A percentile compares a stretch with the other conserved stretches of the same genome.
Evolutionary conservation across 2,113 vertebrate genomes (phyloP).

Genomic region (Oreochromis aureus): DNA sequence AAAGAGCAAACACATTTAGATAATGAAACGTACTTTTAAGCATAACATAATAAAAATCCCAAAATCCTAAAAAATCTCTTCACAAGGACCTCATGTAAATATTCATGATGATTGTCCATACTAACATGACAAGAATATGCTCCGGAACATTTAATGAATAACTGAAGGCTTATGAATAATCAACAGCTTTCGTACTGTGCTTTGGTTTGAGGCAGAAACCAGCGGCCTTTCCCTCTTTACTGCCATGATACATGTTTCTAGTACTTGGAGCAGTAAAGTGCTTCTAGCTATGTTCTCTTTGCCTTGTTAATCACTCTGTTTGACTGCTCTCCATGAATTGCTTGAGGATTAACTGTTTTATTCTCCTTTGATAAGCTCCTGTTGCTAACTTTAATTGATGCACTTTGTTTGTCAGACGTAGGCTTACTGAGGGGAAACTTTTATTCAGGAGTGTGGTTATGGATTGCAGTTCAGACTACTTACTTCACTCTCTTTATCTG

Average conservation of each 20-base stretch:
- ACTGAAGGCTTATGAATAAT: constrained; percentile 58
- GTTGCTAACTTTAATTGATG: constrained; percentile 34
- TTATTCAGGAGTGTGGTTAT: constrained; percentile 11
- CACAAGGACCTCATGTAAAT: constrained; percentile 54
- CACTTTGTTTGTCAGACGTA: constrained; percentile 25
- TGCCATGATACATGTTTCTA: neutral
- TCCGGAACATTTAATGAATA: constrained; percentile 53
- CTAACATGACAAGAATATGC: constrained; percentile 39
- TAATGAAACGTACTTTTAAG: too few relatives aligned
- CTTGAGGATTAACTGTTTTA: constrained; percentile 35
- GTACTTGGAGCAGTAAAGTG: neutral
- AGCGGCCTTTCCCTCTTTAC: neutral
- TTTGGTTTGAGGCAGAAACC: neutral
- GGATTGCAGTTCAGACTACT: neutral
- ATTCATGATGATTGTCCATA: constrained; percentile 48
- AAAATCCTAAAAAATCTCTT: too few relatives aligned
- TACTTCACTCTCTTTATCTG: neutral
- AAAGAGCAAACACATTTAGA: too few relatives aligned
- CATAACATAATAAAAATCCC: too few relatives aligned
- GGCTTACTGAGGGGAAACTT: neutral
- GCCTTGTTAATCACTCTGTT: constrained; percentile 35
- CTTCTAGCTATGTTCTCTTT: constrained; percentile 2
- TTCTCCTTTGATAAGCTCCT: constrained; percentile 25
- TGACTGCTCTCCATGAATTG: constrained; percentile 41
- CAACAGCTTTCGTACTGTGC: neutral